Conservation (phyloP, 1,140 invertebrate genomes). For the Lepeophtheirus salmonis region DNA sequence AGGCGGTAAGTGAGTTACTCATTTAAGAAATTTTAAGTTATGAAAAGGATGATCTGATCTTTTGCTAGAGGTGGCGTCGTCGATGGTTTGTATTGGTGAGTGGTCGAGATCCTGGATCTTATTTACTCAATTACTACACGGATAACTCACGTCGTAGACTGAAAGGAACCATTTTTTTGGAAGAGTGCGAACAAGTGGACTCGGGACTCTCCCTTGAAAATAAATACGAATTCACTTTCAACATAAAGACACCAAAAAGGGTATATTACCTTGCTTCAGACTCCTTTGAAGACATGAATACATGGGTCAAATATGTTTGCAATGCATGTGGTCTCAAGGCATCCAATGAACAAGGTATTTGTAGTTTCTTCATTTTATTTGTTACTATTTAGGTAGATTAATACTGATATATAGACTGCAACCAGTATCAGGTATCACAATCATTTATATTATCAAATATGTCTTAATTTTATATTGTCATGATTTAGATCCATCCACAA, state of each 20-base stretch:
- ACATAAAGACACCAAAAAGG: conserved; percentile 64
- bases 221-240: conserved; percentile 67
- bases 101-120: conserved; percentile 75
- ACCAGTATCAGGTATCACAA: no score
- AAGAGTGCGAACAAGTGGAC: conserved; percentile 84
- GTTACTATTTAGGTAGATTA: no score
- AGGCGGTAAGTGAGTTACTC: conserved; percentile 47
- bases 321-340: conserved; percentile 69
- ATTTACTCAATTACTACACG: conserved; percentile 77
- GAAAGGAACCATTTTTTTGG: conserved; percentile 77
- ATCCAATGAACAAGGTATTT: conserved; percentile 45
- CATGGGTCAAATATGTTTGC: conserved; percentile 84
- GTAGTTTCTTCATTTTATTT: no score
- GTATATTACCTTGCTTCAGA: conserved; percentile 80
- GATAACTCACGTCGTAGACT: conserved; percentile 62
- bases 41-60: conserved; percentile 22
- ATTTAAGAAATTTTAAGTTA: background rate
- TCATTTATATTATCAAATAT: conserved; percentile 13
- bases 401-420: no score
- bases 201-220: conserved; percentile 61
- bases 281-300: conserved; percentile 72
- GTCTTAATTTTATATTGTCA: conserved; percentile 32
- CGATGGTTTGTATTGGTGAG: conserved; percentile 77
- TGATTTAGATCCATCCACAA: conserved; percentile 16
- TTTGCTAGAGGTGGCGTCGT: conserved; percentile 67